These are phyloP conservation scores for Cephus sareptanus DNA, from an alignment of 2,888 invertebrate genomes.

Conservation along the genomic window DNA sequence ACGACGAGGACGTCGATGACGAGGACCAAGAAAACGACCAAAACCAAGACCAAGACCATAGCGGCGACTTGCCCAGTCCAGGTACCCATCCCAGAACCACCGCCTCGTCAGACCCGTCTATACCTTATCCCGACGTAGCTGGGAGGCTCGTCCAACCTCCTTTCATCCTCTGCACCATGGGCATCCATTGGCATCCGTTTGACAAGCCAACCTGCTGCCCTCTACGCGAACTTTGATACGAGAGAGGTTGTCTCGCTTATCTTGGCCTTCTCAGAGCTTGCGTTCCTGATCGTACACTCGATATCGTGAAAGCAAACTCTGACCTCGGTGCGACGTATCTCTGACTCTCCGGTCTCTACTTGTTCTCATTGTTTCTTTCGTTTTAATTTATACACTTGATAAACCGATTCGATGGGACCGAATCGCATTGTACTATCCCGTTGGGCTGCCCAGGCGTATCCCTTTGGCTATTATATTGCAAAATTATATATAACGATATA, in stretches of 20 bases:
- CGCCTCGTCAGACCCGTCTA: constrained; percentile 24
- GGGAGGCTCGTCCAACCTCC: constrained; percentile 29
- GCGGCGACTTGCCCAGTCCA: constrained; percentile 63
- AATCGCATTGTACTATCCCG: not conserved
- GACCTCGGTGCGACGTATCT: not conserved
- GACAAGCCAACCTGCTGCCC: constrained; percentile 6
- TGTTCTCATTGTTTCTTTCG: not conserved
- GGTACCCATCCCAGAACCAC: constrained; percentile 59
- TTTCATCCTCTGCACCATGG: constrained; percentile 21
- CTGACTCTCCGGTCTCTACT: not conserved
- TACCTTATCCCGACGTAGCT: constrained; percentile 33
- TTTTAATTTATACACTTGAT: not conserved
- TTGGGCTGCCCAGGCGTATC: not conserved
- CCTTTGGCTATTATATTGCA: not conserved
- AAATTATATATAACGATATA: not conserved
- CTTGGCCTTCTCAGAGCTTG: not conserved
- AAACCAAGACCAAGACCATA: constrained; percentile 58
- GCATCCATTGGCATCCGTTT: constrained; percentile 9
- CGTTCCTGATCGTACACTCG: not conserved
- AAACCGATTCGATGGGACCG: not conserved
- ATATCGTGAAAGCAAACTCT: not conserved
- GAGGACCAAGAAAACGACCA: constrained; percentile 45
- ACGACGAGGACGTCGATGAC: constrained; percentile 39
- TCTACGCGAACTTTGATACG: constrained; percentile 5
- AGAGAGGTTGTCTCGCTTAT: constrained; percentile 17